Conservation (phyloP, 2,888 invertebrate species). For the Cephus sareptanus region DNA sequence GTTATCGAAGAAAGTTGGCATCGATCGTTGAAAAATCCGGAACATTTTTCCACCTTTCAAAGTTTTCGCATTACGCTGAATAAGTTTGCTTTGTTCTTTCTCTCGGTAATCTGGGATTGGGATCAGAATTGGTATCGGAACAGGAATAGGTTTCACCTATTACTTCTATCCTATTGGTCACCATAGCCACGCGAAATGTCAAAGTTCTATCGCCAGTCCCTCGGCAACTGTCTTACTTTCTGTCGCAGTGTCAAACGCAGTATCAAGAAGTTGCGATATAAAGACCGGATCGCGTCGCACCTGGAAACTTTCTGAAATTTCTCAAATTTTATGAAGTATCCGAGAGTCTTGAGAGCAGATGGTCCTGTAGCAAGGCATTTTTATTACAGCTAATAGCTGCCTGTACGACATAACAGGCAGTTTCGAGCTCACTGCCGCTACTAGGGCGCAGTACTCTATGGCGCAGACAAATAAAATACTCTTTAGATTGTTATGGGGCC, state of each 20-base stretch:
- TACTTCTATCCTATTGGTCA: slow-evolving; percentile 5
- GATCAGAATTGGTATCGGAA: neutral
- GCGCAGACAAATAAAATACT: slow-evolving; percentile 33
- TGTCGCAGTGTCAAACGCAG: no score
- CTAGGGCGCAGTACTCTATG: slow-evolving; percentile 29
- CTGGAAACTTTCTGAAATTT: no score
- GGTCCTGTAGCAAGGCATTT: neutral
- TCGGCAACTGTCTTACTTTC: neutral
- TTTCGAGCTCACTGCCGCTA: slow-evolving; percentile 30
- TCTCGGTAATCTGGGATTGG: slow-evolving; percentile 18
- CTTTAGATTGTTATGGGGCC: slow-evolving; percentile 36
- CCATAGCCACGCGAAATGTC: neutral
- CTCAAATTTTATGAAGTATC: no score
- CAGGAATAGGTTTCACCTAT: neutral
- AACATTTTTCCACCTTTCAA: slow-evolving; percentile 38
- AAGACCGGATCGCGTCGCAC: neutral
- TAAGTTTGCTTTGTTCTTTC: slow-evolving; percentile 38
- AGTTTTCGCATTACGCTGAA: slow-evolving; percentile 49
- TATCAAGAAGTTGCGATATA: neutral
- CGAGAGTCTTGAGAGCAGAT: no score
- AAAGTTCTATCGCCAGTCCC: neutral
- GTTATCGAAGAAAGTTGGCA: slow-evolving; percentile 29
- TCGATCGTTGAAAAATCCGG: slow-evolving; percentile 30
- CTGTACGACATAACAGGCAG: slow-evolving; percentile 31
- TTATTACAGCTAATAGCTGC: neutral